Base-by-base conservation (phyloP, 2,888 invertebrate genomes). In the Drosophila monieri region DNA sequence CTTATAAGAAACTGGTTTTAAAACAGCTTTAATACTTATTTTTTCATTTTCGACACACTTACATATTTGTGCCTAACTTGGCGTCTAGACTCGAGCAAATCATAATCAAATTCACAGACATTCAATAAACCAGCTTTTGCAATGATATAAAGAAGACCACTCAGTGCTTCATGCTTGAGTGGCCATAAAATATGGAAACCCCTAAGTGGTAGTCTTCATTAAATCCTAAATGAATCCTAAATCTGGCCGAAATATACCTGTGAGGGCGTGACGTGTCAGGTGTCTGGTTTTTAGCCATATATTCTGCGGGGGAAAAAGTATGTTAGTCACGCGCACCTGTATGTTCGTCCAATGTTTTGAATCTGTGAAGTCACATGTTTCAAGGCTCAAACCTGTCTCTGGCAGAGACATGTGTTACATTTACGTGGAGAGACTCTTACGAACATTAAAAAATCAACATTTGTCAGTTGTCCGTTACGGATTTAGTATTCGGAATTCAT, bases 301-400 rank as follows among this genome's bases (percentile, higher is more conserved):
- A 10, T 41, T 41, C 10, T 43, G 43, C 8, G 44, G 44, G 32
- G 39, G 23, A 60, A 47, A 47, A 54, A 18, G 39, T 64, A 64
- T 61, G 60, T 61, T 64, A 68, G 69, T 69, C 69, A 64, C 44
- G 69, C 64, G 56, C 68, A 44, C 61, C 48, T 6, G 6, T 15
- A 8, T 15, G 15, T 15, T 43, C 39, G 35, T 49, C 48, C 35
- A 53, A 46, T 39, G 47, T 47, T 23, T 56, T n/a, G 30, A 53
- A 65, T 71, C 39, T 71, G 71, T 23, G 44, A 67, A 59, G 46
- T 65, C 47, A 39, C 71, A 70, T 71, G 65, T 47, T 56, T 27
- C 32, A 60, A 67, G 49, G 60, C 71, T 66, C 60, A 30, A 48
- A 70, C 66, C 58, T 68, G 62, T 64, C 55, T 15, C 56, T 27